Percentiles rank a stretch among this genome's conserved stretches.
Conservation (phyloP, 2,888 invertebrate species). For the Pseudanteris insignis region DNA sequence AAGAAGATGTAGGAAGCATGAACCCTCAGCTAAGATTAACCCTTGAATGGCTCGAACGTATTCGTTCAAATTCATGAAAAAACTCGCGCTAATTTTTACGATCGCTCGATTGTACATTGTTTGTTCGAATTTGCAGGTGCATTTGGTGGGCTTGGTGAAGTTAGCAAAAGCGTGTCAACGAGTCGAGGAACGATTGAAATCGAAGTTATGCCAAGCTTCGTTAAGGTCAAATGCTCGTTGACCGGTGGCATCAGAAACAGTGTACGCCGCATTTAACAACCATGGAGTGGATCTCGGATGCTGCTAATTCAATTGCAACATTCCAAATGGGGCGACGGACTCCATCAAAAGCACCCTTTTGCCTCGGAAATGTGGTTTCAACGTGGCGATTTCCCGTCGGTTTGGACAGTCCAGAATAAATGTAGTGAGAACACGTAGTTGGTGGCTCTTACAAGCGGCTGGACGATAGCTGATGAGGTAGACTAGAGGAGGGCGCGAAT, state of each 20-base stretch:
- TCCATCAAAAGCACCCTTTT: constrained; percentile 38
- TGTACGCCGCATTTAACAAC: constrained; percentile 4
- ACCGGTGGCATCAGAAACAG: constrained; percentile 1
- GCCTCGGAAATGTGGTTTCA: constrained; percentile 11
- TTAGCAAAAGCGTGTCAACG: too few species aligned
- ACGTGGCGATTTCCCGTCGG: constrained; percentile 32
- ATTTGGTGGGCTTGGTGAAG: too few species aligned
- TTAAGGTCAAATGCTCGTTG: not conserved
- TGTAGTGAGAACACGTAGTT: constrained; percentile 16
- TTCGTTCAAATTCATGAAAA: constrained; percentile 36
- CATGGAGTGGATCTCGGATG: constrained; percentile 16
- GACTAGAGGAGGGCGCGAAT: constrained; percentile 38
- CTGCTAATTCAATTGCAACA: constrained; percentile 1
- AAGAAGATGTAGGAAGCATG: constrained; percentile 59
- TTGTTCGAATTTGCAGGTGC: constrained; percentile 7
- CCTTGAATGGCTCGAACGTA: constrained; percentile 48
- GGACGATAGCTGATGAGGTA: constrained; percentile 40
- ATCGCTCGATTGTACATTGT: not conserved
- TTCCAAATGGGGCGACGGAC: constrained; percentile 47
- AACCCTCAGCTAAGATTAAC: constrained; percentile 55
- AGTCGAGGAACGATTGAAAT: not conserved
- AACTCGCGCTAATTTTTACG: not conserved
- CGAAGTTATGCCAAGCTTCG: constrained; percentile 4
- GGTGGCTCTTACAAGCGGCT: constrained; percentile 24
- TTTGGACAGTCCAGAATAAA: constrained; percentile 31